phyloP scores from a whole-genome alignment of 2,113 vertebrate species.

The Brachionichthys hirsutus region DNA sequence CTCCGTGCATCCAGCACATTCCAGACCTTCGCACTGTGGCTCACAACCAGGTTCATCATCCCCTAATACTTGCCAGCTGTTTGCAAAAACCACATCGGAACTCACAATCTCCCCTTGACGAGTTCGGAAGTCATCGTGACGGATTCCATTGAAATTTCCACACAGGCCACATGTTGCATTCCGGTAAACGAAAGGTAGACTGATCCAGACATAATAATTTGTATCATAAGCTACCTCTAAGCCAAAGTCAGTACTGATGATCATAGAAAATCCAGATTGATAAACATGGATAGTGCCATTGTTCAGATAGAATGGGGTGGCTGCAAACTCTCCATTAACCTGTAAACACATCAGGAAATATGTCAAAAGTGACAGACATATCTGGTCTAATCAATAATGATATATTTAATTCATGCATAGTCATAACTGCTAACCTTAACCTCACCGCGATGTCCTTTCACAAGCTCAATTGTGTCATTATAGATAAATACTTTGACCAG shows the following conservation, averaged over 20 bases:
- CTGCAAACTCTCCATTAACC: slow-evolving; percentile 58
- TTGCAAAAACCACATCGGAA: slow-evolving; percentile 62
- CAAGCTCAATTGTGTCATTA: slow-evolving; percentile 50
- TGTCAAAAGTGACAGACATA: not conserved
- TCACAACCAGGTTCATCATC: slow-evolving; percentile 31
- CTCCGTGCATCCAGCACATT: slow-evolving; percentile 37
- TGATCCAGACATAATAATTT: slow-evolving; percentile 43
- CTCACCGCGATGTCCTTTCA: slow-evolving; percentile 29
- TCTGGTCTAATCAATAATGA: not conserved
- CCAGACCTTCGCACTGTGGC: slow-evolving; percentile 36
- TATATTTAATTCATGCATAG: not conserved
- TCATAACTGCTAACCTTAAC: slow-evolving; percentile 49
- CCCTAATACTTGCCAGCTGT: slow-evolving; percentile 52
- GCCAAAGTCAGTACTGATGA: slow-evolving; percentile 59
- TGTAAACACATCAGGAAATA: slow-evolving; percentile 24
- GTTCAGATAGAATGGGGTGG: slow-evolving; percentile 48
- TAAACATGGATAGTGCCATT: slow-evolving; percentile 52
- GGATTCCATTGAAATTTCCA: slow-evolving; percentile 54
- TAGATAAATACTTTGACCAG: slow-evolving; percentile 54
- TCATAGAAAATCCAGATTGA: slow-evolving; percentile 56
- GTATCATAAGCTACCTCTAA: slow-evolving; percentile 66
- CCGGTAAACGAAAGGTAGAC: slow-evolving; percentile 48
- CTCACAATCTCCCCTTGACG: slow-evolving; percentile 46
- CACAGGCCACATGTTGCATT: slow-evolving; percentile 68
- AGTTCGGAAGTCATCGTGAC: slow-evolving; percentile 51